Evolutionary conservation across 2,888 invertebrate species (phyloP).

Genomic region (Harpagoxenus sublaevis): DNA sequence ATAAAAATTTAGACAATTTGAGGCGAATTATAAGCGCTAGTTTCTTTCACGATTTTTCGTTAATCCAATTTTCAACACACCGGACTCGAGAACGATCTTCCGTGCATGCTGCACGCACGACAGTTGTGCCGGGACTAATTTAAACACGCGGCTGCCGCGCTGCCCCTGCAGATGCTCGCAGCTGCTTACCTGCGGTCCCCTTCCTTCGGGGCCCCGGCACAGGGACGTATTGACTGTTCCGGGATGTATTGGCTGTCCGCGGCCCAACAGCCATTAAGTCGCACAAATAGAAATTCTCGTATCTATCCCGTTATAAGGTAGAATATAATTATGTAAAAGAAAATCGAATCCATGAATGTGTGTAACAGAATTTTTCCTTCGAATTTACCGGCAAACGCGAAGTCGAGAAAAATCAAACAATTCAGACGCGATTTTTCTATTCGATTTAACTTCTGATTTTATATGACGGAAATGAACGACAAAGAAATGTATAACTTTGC

Average conservation of each 20-base stretch:
- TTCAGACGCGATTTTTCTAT: background rate
- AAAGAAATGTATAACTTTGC: background rate
- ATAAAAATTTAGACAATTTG: background rate
- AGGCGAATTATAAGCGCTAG: background rate
- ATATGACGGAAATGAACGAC: background rate
- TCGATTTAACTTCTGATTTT: background rate
- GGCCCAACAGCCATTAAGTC: background rate
- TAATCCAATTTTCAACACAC: conserved; percentile 8
- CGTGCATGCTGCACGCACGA: conserved; percentile 82
- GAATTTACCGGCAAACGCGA: too few species aligned
- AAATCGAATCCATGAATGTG: background rate
- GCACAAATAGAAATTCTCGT: background rate
- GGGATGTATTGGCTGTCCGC: background rate
- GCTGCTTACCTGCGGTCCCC: conserved; percentile 82
- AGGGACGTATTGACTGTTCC: conserved; percentile 58
- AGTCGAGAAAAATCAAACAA: background rate
- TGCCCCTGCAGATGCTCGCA: conserved; percentile 78
- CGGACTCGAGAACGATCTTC: conserved; percentile 52
- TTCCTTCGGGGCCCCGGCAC: conserved; percentile 61
- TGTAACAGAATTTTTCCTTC: background rate
- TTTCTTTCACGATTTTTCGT: conserved; percentile 27
- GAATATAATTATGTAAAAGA: background rate
- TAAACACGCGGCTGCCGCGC: conserved; percentile 78
- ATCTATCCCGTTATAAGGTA: background rate
- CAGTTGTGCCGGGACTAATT: conserved; percentile 86